phyloP scores from a whole-genome alignment of 2,797 vertebrate species.

The Setipinna tenuifilis region DNA sequence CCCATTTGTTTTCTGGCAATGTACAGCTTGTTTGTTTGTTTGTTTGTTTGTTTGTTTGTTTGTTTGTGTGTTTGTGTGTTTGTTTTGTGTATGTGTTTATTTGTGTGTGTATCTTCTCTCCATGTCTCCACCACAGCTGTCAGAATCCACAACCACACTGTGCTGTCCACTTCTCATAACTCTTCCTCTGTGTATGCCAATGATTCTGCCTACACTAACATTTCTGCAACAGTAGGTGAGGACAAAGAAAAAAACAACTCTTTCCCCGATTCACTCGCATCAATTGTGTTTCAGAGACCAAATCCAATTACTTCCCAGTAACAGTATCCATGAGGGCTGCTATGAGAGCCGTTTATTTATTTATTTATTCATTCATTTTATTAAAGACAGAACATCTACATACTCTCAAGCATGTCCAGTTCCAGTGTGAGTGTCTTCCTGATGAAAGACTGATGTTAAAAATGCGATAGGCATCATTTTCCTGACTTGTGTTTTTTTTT shows the following conservation, averaged over 20 bases:
- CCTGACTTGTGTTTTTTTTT: too few relatives aligned
- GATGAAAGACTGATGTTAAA: too few relatives aligned
- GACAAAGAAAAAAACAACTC: slow-evolving; percentile 28
- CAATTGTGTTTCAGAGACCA: not conserved
- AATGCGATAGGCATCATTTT: too few relatives aligned
- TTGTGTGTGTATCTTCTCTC: slow-evolving; percentile 73
- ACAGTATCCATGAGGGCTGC: too few relatives aligned
- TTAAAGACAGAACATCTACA: too few relatives aligned
- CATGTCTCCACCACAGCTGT: slow-evolving; percentile 81
- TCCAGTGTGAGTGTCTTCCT: too few relatives aligned
- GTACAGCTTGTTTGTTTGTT: slow-evolving; percentile 57
- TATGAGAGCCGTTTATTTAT: too few relatives aligned
- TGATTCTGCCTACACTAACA: slow-evolving; percentile 98
- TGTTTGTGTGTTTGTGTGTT: slow-evolving; percentile 66
- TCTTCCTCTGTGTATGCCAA: slow-evolving; percentile 96
- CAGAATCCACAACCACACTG: slow-evolving; percentile 97
- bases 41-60: slow-evolving; percentile 53
- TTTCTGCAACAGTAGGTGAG: slow-evolving; percentile 99
- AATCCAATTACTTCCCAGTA: not conserved
- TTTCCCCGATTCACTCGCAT: not conserved
- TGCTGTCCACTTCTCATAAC: slow-evolving; percentile 92
- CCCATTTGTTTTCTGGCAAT: slow-evolving; percentile 61
- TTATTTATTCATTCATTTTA: too few relatives aligned
- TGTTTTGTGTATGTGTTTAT: slow-evolving; percentile 63
- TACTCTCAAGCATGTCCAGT: too few relatives aligned